Base-by-base conservation (phyloP, 2,113 vertebrate genomes). In the human region DNA sequence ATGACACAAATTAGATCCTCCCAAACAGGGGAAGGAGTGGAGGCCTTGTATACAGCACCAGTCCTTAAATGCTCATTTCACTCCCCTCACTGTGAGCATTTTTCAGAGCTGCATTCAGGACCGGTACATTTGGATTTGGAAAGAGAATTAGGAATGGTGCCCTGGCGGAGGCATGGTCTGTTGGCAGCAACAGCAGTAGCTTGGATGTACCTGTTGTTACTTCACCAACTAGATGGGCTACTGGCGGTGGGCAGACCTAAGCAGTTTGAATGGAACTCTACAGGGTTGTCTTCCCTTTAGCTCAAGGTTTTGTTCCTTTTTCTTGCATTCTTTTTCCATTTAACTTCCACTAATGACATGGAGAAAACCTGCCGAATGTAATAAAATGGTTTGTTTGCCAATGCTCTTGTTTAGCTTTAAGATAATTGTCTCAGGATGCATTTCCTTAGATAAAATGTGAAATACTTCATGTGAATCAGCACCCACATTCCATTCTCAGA, bases 401-500 rank as follows among this genome's bases (percentile, higher is more conserved):
- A 3, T 52, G 30, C 10, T 76, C 43, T 89, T 18, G 8, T 22
- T 81, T 85, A 64, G 38, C 16, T 50, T 27, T 23, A 45, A 78
- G 43, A 52, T 57, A 73, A 66, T 79, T 87, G 48, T 75, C 48
- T 84, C 10, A 50, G 57, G 10, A 20, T 72, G 52, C 0, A 1
- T 93, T 95, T 93, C 40, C 76, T 75, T 40, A 32, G 27, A 17
- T 96, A 85, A 66, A 82, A 80, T 82, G 40, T 68, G 55, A 83
- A 66, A 10, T 23, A 68, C 9, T 93, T 92, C 43, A 35, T 45
- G 4, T 82, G 81, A 84, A 45, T 68, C 16, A 61, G 23, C 70
- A 75, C n/a, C 64, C 35, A 38, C 93, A 30, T 64, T 82, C 38
- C 6, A 12, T 48, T 68, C 43, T 90, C 68, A 89, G 38, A 75